Percentiles rank a stretch among this genome's conserved stretches.
Evolutionary conservation across 2,113 vertebrate species (phyloP).

Genomic region (Cettia cetti): DNA sequence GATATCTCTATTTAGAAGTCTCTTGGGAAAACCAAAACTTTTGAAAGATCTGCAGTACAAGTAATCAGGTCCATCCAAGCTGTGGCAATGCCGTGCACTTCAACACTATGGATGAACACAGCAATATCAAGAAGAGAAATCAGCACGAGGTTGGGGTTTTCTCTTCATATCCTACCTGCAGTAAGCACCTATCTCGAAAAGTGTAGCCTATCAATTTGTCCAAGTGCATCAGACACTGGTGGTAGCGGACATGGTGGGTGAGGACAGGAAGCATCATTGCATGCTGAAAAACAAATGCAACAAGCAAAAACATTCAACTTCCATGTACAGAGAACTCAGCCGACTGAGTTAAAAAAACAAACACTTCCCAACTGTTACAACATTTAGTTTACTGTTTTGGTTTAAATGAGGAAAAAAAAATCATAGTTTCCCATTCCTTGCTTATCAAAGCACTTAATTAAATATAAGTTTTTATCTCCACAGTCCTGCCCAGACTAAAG

Average conservation of each 20-base stretch:
- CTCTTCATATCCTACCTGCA: conserved; percentile 82
- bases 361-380: neutral
- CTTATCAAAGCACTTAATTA: neutral
- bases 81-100: neutral
- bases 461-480: neutral
- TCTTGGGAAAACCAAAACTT: neutral
- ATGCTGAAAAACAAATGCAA: conserved; percentile 76
- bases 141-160: neutral
- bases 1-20: neutral
- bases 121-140: neutral
- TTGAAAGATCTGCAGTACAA: neutral
- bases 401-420: neutral
- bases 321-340: neutral
- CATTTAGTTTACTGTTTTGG: neutral
- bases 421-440: neutral
- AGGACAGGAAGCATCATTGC: conserved; percentile 99
- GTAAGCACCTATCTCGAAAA: conserved; percentile 93
- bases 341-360: neutral
- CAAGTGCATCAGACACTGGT: conserved; percentile 97
- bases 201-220: conserved; percentile 93
- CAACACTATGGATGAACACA: neutral
- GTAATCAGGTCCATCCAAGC: neutral
- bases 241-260: conserved; percentile 99
- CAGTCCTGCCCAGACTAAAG: neutral
- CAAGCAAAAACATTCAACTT: neutral